Evolutionary conservation across 2,113 vertebrate species (phyloP), one percentile per base, ranked within the genome.

Genomic region (Pontoporia blainvillei): DNA sequence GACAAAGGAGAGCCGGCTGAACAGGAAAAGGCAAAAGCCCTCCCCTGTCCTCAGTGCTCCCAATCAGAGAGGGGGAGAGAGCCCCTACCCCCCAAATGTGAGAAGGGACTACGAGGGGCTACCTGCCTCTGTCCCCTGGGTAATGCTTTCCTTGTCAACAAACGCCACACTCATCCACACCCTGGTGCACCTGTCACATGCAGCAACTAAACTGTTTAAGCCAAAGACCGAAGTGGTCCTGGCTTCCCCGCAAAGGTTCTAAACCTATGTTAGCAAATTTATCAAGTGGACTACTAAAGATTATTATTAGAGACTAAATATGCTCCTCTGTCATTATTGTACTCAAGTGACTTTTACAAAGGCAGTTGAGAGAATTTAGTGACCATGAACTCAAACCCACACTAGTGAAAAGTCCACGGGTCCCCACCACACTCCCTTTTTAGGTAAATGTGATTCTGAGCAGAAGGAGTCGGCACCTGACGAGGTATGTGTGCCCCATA

Each of bases 321-420:
- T 18, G 84, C 71, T 96, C 87, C 39, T 86, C 91, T 67, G 36
- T 61, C 92, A 94, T 79, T 81, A 78, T 73, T 69, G 78, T 91
- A 91, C 73, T 97, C 95, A 75, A 95, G 2, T 89, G 46, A 93
- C 59, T 95, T 94, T 73, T 87, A 90, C 20, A 96, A 29, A 96
- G 39, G 93, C 49, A 11, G 84, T 17, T 94, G 90, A 73, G 86
- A 96, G 78, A 97, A 90, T 85, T 95, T 34, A 86, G 96, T 21
- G 11, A 91, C 61, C 0, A 44, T 91, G 85, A 94, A 83, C 61
- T 96, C 66, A 46, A 90, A 57, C 0, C 8, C 82, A 76, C 13
- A 46, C 12, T 82, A 76, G 67, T 69, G 83, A 85, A 83, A 94
- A 90, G 29, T 41, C 0, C 71, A 90, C 71, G 69, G 76, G n/a